A percentile compares a stretch with the other conserved stretches of the same genome.
Conservation (phyloP, 2,888 invertebrate genomes). For the Tetrapedia diversipes region DNA sequence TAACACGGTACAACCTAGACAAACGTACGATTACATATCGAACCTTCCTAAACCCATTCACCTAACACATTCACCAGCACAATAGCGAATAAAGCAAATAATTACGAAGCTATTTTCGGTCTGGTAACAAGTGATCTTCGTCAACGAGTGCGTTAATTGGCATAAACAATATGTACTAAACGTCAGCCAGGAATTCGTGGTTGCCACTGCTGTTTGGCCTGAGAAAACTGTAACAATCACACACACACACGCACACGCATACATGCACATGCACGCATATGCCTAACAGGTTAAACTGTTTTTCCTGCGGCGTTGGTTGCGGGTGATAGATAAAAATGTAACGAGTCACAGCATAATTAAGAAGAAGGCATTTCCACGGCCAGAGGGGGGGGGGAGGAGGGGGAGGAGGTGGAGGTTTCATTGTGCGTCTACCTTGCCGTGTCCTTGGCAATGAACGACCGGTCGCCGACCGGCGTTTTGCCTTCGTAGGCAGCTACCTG, state of each 20-base stretch:
- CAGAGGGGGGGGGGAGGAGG: too few species aligned
- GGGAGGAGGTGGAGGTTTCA: constrained; percentile 54
- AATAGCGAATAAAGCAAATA: neutral
- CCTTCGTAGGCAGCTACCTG: constrained; percentile 54
- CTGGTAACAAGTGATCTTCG: neutral
- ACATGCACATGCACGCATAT: too few species aligned
- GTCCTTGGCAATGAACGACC: constrained; percentile 79
- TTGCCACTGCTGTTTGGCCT: constrained; percentile 8
- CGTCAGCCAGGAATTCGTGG: constrained; percentile 16
- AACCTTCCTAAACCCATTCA: neutral
- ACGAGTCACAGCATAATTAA: constrained; percentile 61
- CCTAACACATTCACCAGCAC: too few species aligned
- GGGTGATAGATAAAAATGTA: constrained; percentile 64
- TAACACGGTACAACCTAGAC: too few species aligned
- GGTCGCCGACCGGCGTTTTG: constrained; percentile 73
- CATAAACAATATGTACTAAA: constrained; percentile 15
- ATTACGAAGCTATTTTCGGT: constrained; percentile 1
- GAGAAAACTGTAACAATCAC: constrained; percentile 32
- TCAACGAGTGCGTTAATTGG: constrained; percentile 23
- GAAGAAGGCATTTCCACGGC: constrained; percentile 60
- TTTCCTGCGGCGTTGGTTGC: constrained; percentile 40
- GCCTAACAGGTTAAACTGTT: constrained; percentile 23
- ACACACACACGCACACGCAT: too few species aligned
- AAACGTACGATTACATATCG: neutral
- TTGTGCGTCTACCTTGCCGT: constrained; percentile 68